Evolutionary conservation across 2,113 vertebrate species (phyloP).

Genomic region (Platanista minor): DNA sequence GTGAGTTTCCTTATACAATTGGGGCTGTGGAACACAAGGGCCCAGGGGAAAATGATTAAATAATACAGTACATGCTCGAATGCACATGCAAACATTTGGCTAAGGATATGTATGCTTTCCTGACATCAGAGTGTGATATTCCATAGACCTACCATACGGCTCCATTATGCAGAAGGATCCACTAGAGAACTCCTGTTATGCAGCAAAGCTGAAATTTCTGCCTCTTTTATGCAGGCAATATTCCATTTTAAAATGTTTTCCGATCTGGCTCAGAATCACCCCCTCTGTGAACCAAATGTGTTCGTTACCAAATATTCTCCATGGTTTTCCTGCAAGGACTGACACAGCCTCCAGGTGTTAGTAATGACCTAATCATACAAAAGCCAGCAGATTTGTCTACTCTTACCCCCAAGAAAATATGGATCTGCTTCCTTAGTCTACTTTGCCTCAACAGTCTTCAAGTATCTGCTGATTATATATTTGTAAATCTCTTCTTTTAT

Average conservation of each 20-base stretch:
- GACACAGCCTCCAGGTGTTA: constrained; percentile 72
- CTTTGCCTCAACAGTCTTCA: constrained; percentile 41
- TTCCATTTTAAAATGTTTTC: constrained; percentile 75
- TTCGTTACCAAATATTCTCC: constrained; percentile 70
- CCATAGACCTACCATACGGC: constrained; percentile 62
- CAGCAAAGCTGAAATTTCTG: constrained; percentile 69
- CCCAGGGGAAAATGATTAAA: constrained; percentile 45
- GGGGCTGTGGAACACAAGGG: background rate
- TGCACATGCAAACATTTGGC: constrained; percentile 47
- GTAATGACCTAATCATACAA: constrained; percentile 66
- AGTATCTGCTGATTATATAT: constrained; percentile 62
- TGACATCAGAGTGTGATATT: constrained; percentile 52
- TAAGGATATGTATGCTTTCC: constrained; percentile 30
- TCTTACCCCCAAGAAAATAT: constrained; percentile 35
- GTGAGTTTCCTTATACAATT: background rate
- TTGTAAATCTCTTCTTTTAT: constrained; percentile 74
- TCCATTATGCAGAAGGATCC: constrained; percentile 73
- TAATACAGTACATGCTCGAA: constrained; percentile 32
- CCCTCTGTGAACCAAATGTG: constrained; percentile 78
- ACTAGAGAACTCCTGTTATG: constrained; percentile 68
- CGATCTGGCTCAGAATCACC: constrained; percentile 73
- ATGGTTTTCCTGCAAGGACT: constrained; percentile 63
- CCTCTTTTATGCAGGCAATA: constrained; percentile 73
- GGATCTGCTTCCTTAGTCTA: constrained; percentile 29
- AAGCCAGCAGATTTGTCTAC: constrained; percentile 38